Base-by-base conservation (phyloP, 2,113 vertebrate genomes). In the Perca flavescens region DNA sequence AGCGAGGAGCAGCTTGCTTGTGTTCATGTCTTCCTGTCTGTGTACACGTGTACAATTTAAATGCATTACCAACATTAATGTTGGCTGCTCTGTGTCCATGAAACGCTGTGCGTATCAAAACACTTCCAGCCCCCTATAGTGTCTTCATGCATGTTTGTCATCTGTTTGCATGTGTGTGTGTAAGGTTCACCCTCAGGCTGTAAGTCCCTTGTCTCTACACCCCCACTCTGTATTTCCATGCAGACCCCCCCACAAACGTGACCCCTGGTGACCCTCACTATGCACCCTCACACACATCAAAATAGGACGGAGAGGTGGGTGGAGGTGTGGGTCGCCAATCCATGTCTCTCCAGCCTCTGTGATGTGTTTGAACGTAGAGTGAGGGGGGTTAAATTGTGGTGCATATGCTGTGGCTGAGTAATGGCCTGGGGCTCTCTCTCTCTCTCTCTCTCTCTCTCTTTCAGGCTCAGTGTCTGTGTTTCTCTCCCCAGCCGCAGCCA, bases 371-470 rank as follows among this genome's bases (percentile, higher is more conserved):
- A 70, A 74, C 52, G 6, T 28, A 10, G 43, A 7, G 47, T 22
- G 13, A 19, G 31, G 31, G 21, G 62, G 75, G 70, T 89, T 93
- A 85, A 90, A 92, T 90, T 82, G 88, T 79, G 12, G 72, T 89
- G 89, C 93, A 94, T 93, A 92, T 90, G 90, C 90, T 87, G 70
- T 56, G 92, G 92, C 83, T 94, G 91, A 88, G 91, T 95, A 93
- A 92, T 93, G 93, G 94, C 92, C 94, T 64, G 77, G 83, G 92
- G 94, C 89, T 62, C 25, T 64, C 89, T 62, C 25, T 64, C 53
- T 34, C 57, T 49, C 49, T 49, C 25, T 25, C 25, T 64, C 50
- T 60, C 43, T 52, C 53, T 34, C 57, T 49, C 49, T 49, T 31
- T 50, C 46, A n/a, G 53, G 3, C 61, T 52, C 54, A 21, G 56